Conservation (phyloP, 2,113 vertebrate genomes). For the Cricetomys ansorgei region DNA sequence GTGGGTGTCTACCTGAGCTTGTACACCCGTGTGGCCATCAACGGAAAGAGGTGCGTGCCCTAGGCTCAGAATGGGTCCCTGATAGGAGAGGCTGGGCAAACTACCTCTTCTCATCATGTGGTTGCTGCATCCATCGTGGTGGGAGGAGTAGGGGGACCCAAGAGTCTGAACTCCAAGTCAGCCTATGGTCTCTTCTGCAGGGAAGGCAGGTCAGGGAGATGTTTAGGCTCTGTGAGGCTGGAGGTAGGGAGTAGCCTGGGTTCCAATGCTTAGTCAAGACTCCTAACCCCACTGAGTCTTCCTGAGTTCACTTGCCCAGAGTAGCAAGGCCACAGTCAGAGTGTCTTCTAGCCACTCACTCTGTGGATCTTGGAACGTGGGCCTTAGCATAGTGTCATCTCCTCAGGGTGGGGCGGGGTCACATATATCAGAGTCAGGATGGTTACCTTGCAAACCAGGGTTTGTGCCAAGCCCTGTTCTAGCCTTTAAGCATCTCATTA, state of each 20-base stretch:
- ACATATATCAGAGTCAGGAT: not conserved
- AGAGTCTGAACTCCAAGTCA: not conserved
- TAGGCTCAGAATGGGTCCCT: not conserved
- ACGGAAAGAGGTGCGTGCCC: slow-evolving; percentile 64
- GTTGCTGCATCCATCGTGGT: not conserved
- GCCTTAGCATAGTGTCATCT: not conserved
- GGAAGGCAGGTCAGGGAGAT: accelerated
- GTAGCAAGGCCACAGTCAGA: not conserved
- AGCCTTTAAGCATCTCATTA: not conserved
- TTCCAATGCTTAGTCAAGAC: not conserved
- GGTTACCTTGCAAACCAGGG: slow-evolving; percentile 19
- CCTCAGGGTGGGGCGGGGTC: not conserved
- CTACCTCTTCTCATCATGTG: not conserved
- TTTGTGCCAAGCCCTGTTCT: not conserved
- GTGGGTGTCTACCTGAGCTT: slow-evolving; percentile 73
- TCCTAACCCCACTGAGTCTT: not conserved
- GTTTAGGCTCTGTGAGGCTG: not conserved
- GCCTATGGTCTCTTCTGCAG: accelerated
- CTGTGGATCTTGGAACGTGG: not conserved
- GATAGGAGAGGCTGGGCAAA: not conserved
- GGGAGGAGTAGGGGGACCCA: not conserved
- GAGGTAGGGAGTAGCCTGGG: not conserved
- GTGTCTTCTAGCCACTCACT: not conserved
- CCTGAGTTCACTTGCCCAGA: not conserved
- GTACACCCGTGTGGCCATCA: slow-evolving; percentile 78